These are phyloP conservation scores for Nesogale talazaci DNA, from an alignment of 2,113 vertebrate species.

Conservation along the genomic window DNA sequence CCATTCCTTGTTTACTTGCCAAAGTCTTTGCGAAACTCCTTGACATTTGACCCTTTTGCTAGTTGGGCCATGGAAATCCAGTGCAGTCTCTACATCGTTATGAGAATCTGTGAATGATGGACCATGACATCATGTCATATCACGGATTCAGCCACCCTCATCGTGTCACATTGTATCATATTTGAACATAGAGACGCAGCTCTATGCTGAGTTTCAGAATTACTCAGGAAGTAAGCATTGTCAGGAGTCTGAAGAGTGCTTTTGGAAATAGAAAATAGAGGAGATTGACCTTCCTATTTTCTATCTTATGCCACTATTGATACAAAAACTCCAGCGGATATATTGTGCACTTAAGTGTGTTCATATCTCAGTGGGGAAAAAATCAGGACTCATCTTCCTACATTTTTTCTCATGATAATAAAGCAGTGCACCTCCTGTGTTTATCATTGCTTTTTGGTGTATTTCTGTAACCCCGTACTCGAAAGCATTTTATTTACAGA, in stretches of 20 bases:
- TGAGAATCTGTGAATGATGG: background rate
- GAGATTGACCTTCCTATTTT: conserved; percentile 20
- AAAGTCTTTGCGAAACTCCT: background rate
- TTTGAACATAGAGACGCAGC: conserved; percentile 28
- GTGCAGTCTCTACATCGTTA: background rate
- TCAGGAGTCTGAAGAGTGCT: background rate
- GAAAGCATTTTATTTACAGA: background rate
- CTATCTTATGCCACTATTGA: background rate
- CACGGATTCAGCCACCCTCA: conserved; percentile 38
- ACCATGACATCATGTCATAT: background rate
- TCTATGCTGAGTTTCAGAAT: background rate
- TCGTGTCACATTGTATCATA: background rate
- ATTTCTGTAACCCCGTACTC: conserved; percentile 1
- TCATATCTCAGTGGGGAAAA: background rate
- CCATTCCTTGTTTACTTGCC: conserved; percentile 23
- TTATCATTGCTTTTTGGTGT: conserved; percentile 11
- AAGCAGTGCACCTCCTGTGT: background rate
- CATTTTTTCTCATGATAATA: background rate
- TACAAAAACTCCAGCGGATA: background rate
- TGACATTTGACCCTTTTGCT: conserved; percentile 56
- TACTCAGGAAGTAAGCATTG: background rate
- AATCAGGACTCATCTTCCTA: background rate
- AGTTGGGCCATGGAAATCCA: background rate
- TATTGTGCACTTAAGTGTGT: background rate
- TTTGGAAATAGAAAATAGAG: background rate